Evolutionary conservation across 2,888 invertebrate species (phyloP).

Genomic region (Clusia tigrina): DNA sequence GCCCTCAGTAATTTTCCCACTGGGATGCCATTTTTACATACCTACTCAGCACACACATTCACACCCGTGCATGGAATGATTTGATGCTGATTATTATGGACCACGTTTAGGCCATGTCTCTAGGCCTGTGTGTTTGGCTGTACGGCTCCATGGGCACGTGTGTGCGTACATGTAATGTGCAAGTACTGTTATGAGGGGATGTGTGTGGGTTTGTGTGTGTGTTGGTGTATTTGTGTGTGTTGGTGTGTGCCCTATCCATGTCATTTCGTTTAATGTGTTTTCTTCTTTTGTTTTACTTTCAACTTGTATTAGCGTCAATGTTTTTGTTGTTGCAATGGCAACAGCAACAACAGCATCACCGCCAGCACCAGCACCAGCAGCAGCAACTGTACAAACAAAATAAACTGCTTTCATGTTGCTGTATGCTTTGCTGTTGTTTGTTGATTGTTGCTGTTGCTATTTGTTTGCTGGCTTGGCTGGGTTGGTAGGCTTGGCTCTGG

Average conservation of each 20-base stretch:
- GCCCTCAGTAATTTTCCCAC: too few relatives aligned
- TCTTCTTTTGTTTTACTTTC: not conserved
- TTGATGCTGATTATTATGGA: not conserved
- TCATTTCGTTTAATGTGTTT: not conserved
- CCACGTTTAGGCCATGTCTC: too few relatives aligned
- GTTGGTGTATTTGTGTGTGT: not conserved
- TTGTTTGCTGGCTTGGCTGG: too few relatives aligned
- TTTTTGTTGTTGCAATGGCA: slow-evolving; percentile 3
- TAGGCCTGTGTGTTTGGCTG: slow-evolving; percentile 2
- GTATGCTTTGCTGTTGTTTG: not conserved
- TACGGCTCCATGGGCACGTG: not conserved
- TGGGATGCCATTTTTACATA: too few relatives aligned
- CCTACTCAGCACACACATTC: not conserved
- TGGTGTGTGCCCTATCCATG: not conserved
- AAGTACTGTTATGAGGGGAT: too few relatives aligned
- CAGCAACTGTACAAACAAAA: slow-evolving; percentile 20
- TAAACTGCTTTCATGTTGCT: slow-evolving; percentile 32
- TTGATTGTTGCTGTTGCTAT: slow-evolving; percentile 14
- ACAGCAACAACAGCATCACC: slow-evolving; percentile 4
- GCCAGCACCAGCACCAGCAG: not conserved
- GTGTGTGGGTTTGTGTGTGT: not conserved
- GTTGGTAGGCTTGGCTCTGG: too few relatives aligned
- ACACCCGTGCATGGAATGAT: not conserved
- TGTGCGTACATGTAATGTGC: not conserved
- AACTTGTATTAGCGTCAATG: not conserved